A percentile compares a stretch with the other conserved stretches of the same genome.
Conservation (phyloP, 1,140 invertebrate genomes). For the Drosophila neocordata region DNA sequence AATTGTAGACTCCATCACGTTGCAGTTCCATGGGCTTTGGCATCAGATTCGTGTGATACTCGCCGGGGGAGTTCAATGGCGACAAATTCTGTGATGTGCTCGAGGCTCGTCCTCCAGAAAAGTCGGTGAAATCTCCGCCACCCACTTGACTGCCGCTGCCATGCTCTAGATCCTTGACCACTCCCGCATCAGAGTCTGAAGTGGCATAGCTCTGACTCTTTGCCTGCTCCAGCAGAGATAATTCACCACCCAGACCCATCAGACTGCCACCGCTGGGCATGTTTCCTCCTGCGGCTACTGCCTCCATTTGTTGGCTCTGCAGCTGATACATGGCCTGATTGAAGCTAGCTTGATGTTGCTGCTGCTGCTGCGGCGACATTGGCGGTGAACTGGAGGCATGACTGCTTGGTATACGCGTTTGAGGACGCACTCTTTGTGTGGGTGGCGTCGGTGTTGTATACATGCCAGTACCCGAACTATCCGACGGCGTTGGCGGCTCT, state of each 20-base stretch:
- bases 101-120: constrained; percentile 61
- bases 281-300: constrained; percentile 6
- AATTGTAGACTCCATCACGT: constrained; percentile 76
- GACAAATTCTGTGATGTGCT: constrained; percentile 78
- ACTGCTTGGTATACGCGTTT: constrained; percentile 73
- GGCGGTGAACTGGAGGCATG: constrained; percentile 80
- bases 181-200: constrained; percentile 74
- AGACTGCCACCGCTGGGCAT: constrained; percentile 20
- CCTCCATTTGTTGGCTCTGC: constrained; percentile 76
- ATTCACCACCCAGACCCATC: constrained; percentile 36
- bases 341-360: constrained; percentile 78
- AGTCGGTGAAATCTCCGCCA: constrained; percentile 70
- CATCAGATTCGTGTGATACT: constrained; percentile 71
- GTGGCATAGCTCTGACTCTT: constrained; percentile 64
- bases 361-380: constrained; percentile 79
- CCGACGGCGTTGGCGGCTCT: constrained; percentile 91
- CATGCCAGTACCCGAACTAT: constrained; percentile 87
- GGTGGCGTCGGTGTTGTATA: constrained; percentile 82
- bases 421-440: constrained; percentile 84
- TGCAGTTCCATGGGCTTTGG: constrained; percentile 78
- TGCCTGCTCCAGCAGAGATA: constrained; percentile 41
- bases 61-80: constrained; percentile 72
- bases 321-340: constrained; percentile 82
- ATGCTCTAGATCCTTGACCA: constrained; percentile 75
- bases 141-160: constrained; percentile 12